phyloP scores from a whole-genome alignment of 1,140 invertebrate genomes.

The Drosophila ironensis region DNA sequence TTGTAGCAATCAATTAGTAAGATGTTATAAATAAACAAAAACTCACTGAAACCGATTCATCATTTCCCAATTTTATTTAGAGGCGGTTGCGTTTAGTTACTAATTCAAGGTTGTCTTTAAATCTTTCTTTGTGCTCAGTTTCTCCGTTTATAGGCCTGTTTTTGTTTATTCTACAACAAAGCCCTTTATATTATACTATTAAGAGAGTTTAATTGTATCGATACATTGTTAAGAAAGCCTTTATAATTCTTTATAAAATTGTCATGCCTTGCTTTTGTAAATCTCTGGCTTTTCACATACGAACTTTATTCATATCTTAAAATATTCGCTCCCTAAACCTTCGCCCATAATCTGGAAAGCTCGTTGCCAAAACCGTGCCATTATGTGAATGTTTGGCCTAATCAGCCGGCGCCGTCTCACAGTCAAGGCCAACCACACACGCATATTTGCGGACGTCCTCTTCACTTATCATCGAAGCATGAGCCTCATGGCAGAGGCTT shows the following conservation, averaged over 20 bases:
- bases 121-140: not conserved
- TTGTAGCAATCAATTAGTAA: slow-evolving; percentile 57
- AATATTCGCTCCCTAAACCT: not conserved
- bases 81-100: not conserved
- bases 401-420: slow-evolving; percentile 17
- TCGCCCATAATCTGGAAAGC: not conserved
- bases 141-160: no score
- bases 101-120: not conserved
- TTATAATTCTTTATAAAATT: no score
- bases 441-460: slow-evolving; percentile 23
- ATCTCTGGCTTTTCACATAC: not conserved
- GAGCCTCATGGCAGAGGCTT: not conserved
- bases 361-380: not conserved
- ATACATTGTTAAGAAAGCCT: no score
- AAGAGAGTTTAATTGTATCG: no score
- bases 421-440: slow-evolving; percentile 39
- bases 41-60: slow-evolving; percentile 12
- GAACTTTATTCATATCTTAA: not conserved
- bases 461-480: slow-evolving; percentile 2
- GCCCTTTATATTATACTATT: no score
- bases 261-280: no score
- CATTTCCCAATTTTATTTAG: not conserved
- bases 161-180: no score
- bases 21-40: slow-evolving; percentile 49
- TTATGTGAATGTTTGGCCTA: not conserved